These are phyloP conservation scores for Mugil cephalus DNA, from an alignment of 2,113 vertebrate genomes.

Conservation along the genomic window DNA sequence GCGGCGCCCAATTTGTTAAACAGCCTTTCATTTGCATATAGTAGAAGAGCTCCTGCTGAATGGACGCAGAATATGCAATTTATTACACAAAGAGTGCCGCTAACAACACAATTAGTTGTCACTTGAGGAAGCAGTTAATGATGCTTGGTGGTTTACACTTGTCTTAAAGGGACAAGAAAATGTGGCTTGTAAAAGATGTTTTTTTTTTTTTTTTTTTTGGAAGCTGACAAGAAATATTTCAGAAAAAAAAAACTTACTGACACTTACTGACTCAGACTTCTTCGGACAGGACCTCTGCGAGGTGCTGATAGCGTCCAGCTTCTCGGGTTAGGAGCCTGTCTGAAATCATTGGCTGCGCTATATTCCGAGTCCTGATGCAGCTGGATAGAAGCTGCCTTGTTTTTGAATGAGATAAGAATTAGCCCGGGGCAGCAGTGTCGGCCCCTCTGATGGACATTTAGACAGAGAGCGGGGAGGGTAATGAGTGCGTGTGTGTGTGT, in stretches of 20 bases:
- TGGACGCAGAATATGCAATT: constrained; percentile 9
- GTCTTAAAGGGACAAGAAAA: constrained; percentile 22
- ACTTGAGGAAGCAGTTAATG: constrained; percentile 30
- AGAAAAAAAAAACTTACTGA: constrained; percentile 74
- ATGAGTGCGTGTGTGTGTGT: neutral
- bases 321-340: constrained; percentile 11
- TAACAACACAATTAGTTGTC: constrained; percentile 36
- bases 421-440: constrained; percentile 45
- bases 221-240: constrained; percentile 49
- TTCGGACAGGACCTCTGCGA: constrained; percentile 42
- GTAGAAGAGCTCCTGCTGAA: constrained; percentile 6
- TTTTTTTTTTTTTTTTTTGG: too few species aligned
- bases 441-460: constrained; percentile 65
- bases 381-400: constrained; percentile 45
- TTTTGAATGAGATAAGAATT: constrained; percentile 65
- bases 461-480: constrained; percentile 31
- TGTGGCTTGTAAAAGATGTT: constrained; percentile 23
- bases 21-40: constrained; percentile 15
- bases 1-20: constrained; percentile 7
- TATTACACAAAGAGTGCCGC: constrained; percentile 33
- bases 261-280: constrained; percentile 66
- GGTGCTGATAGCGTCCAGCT: constrained; percentile 4
- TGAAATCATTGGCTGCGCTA: constrained; percentile 11
- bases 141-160: constrained; percentile 31
- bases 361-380: constrained; percentile 36